phyloP scores from a whole-genome alignment of 2,888 invertebrate species.

The Drosophila yooni region DNA sequence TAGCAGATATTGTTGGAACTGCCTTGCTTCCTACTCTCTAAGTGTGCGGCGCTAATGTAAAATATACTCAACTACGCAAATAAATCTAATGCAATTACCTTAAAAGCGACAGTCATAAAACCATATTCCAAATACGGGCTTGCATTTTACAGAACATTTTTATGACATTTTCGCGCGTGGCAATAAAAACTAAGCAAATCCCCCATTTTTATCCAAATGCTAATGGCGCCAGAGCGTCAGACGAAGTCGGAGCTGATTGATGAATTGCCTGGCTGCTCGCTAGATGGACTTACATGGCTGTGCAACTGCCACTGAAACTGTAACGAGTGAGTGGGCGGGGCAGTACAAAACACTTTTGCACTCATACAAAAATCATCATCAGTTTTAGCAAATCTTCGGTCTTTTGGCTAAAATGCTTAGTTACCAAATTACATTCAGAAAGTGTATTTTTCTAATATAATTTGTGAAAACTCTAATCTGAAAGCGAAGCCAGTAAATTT shows the following conservation, averaged over 20 bases:
- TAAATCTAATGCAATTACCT: conserved; percentile 71
- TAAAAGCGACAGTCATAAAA: conserved; percentile 67
- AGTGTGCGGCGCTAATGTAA: conserved; percentile 11
- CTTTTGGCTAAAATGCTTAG: not conserved
- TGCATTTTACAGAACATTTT: conserved; percentile 64
- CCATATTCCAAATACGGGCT: conserved; percentile 43
- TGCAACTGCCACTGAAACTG: not conserved
- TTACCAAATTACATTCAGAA: too few relatives aligned
- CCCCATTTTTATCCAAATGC: conserved; percentile 59
- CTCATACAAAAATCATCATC: not conserved
- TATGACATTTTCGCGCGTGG: conserved; percentile 71
- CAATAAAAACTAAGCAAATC: conserved; percentile 73
- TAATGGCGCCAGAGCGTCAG: conserved; percentile 60
- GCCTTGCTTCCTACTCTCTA: not conserved
- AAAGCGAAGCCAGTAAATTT: too few relatives aligned
- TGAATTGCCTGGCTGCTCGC: conserved; percentile 41
- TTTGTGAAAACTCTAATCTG: too few relatives aligned
- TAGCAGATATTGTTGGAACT: not conserved
- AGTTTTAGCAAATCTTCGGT: not conserved
- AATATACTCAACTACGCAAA: conserved; percentile 42
- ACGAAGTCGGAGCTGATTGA: conserved; percentile 50
- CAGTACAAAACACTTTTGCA: not conserved
- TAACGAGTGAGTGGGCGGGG: not conserved
- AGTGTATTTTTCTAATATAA: too few relatives aligned
- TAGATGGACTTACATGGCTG: conserved; percentile 24